Evolutionary conservation across 1,140 invertebrate genomes (phyloP).

Genomic region (Rhopalosiphum padi): DNA sequence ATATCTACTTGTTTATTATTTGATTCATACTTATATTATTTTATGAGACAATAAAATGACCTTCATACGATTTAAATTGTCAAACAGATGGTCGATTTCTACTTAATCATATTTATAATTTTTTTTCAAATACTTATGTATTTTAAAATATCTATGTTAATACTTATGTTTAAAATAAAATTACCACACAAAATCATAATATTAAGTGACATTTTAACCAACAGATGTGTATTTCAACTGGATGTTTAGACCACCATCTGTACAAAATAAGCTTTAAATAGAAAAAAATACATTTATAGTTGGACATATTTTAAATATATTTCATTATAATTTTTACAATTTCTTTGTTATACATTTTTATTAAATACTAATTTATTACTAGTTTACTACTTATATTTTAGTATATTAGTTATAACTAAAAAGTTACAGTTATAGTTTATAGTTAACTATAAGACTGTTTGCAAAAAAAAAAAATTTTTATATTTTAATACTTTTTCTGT

Average conservation of each 20-base stretch:
- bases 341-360: too few species aligned
- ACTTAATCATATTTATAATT: background rate
- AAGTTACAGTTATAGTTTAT: background rate
- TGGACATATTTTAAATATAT: background rate
- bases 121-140: background rate
- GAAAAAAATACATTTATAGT: background rate
- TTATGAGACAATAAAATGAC: slow-evolving; percentile 4
- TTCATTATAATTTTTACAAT: background rate
- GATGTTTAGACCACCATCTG: background rate
- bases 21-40: background rate
- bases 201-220: background rate
- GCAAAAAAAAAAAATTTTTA: background rate
- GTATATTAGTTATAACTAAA: background rate
- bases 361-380: background rate
- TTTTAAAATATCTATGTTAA: background rate
- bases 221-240: slow-evolving; percentile 7
- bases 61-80: background rate
- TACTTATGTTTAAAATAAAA: background rate
- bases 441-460: background rate
- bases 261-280: background rate
- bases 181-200: background rate
- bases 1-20: background rate
- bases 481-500: background rate
- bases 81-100: slow-evolving; percentile 12
- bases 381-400: background rate